A percentile compares a stretch with the other conserved stretches of the same genome.
Conservation (phyloP, 2,888 invertebrate species). For the Cinara cedri region DNA sequence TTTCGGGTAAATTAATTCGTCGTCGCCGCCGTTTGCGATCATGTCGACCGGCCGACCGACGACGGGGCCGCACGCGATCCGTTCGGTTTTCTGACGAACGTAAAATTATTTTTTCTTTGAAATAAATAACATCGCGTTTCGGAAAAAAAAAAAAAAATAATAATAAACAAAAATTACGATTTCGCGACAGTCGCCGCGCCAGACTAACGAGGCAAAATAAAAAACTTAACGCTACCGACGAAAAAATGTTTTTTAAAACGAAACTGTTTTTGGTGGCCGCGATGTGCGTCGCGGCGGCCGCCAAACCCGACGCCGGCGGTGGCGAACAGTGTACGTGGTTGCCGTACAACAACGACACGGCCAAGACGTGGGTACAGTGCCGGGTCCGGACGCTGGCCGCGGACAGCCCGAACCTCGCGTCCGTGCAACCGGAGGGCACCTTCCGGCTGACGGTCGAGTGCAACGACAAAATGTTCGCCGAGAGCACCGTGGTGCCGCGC, state of each 20-base stretch:
- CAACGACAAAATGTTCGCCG: slow-evolving; percentile 76
- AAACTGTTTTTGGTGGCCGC: slow-evolving; percentile 45
- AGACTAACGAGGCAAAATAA: neutral
- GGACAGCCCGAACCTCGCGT: slow-evolving; percentile 73
- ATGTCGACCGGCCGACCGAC: slow-evolving; percentile 39
- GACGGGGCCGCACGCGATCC: slow-evolving; percentile 23
- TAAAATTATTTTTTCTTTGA: neutral
- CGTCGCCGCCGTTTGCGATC: neutral
- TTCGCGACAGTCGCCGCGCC: neutral
- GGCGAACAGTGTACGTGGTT: slow-evolving; percentile 64
- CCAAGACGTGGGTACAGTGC: slow-evolving; percentile 68
- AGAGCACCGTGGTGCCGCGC: slow-evolving; percentile 76
- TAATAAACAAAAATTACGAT: neutral
- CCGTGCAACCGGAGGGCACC: slow-evolving; percentile 73
- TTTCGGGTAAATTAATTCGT: neutral
- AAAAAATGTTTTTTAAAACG: slow-evolving; percentile 26
- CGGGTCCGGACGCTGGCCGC: slow-evolving; percentile 70
- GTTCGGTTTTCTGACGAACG: slow-evolving; percentile 53
- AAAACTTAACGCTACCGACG: neutral
- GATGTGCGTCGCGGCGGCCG: slow-evolving; percentile 46
- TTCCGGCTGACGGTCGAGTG: slow-evolving; percentile 77
- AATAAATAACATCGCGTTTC: slow-evolving; percentile 25
- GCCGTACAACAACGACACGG: slow-evolving; percentile 65
- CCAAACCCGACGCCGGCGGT: slow-evolving; percentile 19
- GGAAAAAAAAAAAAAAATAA: slow-evolving; percentile 21